Conservation (phyloP, 2,888 invertebrate genomes). For the Pyrrhia umbra region DNA sequence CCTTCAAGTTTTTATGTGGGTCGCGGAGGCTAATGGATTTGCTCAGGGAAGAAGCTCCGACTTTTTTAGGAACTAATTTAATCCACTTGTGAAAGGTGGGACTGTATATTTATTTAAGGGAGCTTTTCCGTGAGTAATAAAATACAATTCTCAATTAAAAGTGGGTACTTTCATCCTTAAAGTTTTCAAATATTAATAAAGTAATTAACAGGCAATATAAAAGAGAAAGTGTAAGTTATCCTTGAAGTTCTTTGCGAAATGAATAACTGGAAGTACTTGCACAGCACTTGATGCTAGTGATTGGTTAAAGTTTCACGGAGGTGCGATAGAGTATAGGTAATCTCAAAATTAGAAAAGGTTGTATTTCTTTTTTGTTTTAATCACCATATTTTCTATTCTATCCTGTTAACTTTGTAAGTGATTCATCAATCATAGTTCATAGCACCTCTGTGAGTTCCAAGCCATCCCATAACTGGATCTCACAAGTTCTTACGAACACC, state of each 20-base stretch:
- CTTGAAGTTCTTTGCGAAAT: neutral
- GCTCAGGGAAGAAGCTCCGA: slow-evolving; percentile 9
- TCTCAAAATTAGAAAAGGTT: no score
- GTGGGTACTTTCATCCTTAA: neutral
- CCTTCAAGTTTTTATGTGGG: slow-evolving; percentile 6
- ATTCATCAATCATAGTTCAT: neutral
- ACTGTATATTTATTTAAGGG: neutral
- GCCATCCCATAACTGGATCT: neutral
- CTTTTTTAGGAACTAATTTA: slow-evolving; percentile 20
- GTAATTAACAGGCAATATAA: slow-evolving; percentile 1
- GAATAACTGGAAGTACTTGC: neutral
- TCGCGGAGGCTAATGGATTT: slow-evolving; percentile 9
- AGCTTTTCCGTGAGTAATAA: neutral
- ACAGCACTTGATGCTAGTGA: neutral
- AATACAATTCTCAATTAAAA: neutral
- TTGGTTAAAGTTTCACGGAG: neutral
- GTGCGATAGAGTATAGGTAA: no score
- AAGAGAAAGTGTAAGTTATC: neutral
- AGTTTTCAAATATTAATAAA: neutral
- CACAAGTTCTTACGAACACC: slow-evolving; percentile 28
- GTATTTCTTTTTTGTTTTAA: no score
- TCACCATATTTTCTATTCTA: neutral
- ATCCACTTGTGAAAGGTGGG: slow-evolving; percentile 21
- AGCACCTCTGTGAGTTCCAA: neutral
- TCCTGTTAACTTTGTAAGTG: no score